Evolutionary conservation across 53 echinoderm and acorn worm genomes (phyloP).

Genomic region (Holothuria leucospilota): DNA sequence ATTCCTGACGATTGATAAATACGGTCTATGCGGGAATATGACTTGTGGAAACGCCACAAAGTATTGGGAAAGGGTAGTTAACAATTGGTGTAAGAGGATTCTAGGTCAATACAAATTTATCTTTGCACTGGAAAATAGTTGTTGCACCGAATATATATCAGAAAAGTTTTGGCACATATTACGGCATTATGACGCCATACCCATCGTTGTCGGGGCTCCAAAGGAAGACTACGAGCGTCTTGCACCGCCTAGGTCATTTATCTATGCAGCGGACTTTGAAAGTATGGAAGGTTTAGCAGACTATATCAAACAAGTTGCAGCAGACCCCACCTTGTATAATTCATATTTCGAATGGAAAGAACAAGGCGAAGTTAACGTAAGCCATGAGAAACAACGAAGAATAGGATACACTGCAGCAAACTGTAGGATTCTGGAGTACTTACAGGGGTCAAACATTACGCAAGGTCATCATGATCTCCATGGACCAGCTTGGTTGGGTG

Average conservation of each 20-base stretch:
- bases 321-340: conserved; percentile 9
- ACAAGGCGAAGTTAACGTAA: not conserved
- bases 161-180: conserved; percentile 38
- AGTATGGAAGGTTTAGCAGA: conserved; percentile 9
- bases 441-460: conserved; percentile 10
- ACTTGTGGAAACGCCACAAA: not conserved
- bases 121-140: conserved; percentile 40
- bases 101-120: conserved; percentile 19
- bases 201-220: conserved; percentile 14
- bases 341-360: conserved; percentile 24
- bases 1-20: conserved; percentile 24
- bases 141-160: conserved; percentile 39
- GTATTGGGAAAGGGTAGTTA: not conserved
- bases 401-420: conserved; percentile 33
- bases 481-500: conserved; percentile 22
- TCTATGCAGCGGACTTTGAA: conserved; percentile 32
- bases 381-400: conserved; percentile 22
- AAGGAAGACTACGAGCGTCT: conserved; percentile 26
- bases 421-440: conserved; percentile 22
- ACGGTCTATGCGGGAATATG: conserved; percentile 5
- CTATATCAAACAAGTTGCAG: conserved; percentile 8
- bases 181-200: conserved; percentile 36
- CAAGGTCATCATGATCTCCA: conserved; percentile 14
- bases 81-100: conserved; percentile 1
- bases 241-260: conserved; percentile 32